Evolutionary conservation across 2,113 vertebrate species (phyloP).

Genomic region (Vanacampus margaritifer): DNA sequence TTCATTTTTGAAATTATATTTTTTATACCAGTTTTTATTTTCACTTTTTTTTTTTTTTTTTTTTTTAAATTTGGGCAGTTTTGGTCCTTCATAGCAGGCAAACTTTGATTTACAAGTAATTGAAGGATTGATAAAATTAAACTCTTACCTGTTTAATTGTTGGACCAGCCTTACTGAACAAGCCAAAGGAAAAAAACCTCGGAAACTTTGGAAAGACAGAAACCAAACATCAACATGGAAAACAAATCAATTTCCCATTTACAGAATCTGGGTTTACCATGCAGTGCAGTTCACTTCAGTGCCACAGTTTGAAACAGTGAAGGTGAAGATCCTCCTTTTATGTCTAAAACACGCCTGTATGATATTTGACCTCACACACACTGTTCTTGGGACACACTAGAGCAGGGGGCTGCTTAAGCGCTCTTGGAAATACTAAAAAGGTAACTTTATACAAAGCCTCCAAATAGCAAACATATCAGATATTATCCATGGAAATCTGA

Average conservation of each 20-base stretch:
- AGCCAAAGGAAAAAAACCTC: slow-evolving; percentile 80
- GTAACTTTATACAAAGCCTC: too few relatives aligned
- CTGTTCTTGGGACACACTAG: too few relatives aligned
- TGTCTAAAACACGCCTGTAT: too few relatives aligned
- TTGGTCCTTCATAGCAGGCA: too few relatives aligned
- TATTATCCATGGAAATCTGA: neutral
- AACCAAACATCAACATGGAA: neutral
- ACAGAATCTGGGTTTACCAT: neutral
- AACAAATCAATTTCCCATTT: neutral
- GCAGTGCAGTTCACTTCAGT: neutral
- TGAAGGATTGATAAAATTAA: neutral
- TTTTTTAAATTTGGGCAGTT: too few relatives aligned
- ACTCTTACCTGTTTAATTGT: slow-evolving; percentile 81
- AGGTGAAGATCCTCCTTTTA: neutral
- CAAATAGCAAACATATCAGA: neutral
- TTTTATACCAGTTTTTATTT: too few relatives aligned
- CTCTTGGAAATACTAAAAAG: too few relatives aligned
- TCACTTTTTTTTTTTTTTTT: too few relatives aligned
- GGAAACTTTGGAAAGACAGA: slow-evolving; percentile 72
- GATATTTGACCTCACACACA: too few relatives aligned
- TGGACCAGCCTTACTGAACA: slow-evolving; percentile 81
- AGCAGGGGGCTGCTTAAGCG: too few relatives aligned
- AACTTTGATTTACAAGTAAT: too few relatives aligned
- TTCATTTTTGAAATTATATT: too few relatives aligned
- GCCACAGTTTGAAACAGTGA: neutral